Evolutionary conservation across 2,113 vertebrate species (phyloP).

Genomic region (Thamnaconus septentrionalis): DNA sequence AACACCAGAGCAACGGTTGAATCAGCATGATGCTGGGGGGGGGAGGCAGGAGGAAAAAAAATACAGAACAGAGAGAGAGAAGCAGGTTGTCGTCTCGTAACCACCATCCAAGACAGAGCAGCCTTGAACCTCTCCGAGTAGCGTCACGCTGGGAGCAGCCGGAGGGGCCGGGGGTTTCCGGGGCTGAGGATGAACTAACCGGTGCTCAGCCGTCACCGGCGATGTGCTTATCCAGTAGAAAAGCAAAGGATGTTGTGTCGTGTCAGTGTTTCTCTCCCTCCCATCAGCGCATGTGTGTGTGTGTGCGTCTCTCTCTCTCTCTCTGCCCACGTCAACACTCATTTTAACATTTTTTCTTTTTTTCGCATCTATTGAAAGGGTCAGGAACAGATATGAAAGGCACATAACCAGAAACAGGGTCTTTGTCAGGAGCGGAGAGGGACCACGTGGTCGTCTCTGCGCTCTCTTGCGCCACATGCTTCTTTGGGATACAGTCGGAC

Average conservation of each 20-base stretch:
- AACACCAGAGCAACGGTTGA: no score
- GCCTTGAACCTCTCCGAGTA: conserved; percentile 40
- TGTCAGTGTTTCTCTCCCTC: conserved; percentile 12
- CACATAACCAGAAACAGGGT: conserved; percentile 93
- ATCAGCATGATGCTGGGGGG: no score
- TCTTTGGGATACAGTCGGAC: conserved; percentile 42
- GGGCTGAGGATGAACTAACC: conserved; percentile 6
- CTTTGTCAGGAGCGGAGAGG: conserved; percentile 73
- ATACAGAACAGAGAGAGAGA: not conserved
- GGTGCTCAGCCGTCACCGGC: conserved; percentile 25
- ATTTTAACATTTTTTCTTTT: conserved; percentile 8
- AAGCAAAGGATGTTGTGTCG: conserved; percentile 24
- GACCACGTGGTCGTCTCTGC: conserved; percentile 28
- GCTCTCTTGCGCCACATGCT: conserved; percentile 45
- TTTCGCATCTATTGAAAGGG: conserved; percentile 47
- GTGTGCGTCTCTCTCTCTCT: conserved; percentile 23
- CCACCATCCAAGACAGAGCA: conserved; percentile 20
- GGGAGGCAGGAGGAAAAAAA: not conserved
- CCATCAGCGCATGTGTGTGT: no score
- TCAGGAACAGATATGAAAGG: conserved; percentile 91
- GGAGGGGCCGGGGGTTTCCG: no score
- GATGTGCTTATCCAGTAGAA: conserved; percentile 63
- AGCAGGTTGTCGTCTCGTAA: conserved; percentile 51
- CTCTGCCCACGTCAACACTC: conserved; percentile 18
- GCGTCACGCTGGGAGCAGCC: not conserved